A percentile compares a stretch with the other conserved stretches of the same genome.
Conservation (phyloP, 2,888 invertebrate genomes). For the Scaeva pyrastri region DNA sequence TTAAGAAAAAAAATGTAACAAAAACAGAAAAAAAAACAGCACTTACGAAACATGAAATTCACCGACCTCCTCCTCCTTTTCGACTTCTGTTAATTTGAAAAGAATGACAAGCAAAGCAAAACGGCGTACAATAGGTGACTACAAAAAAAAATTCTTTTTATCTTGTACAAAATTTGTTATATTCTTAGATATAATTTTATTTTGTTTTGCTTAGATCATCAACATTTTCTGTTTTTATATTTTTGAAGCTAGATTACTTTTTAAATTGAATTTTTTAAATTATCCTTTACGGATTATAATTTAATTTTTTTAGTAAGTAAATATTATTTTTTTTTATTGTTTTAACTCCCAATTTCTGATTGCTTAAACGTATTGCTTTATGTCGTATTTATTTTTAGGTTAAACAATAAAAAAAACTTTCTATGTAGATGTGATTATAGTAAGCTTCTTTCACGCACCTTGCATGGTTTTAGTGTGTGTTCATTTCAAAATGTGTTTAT, state of each 20-base stretch:
- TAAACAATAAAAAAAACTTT: slow-evolving; percentile 23
- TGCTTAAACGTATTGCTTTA: slow-evolving; percentile 30
- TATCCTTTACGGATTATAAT: slow-evolving; percentile 55
- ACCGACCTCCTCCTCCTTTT: slow-evolving; percentile 58
- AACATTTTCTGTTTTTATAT: slow-evolving; percentile 27
- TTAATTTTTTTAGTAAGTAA: slow-evolving; percentile 15
- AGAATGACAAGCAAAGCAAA: slow-evolving; percentile 73
- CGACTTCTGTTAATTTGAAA: slow-evolving; percentile 52
- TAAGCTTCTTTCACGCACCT: slow-evolving; percentile 36
- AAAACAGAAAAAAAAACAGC: slow-evolving; percentile 47
- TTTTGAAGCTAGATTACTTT: slow-evolving; percentile 44
- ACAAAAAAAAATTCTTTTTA: slow-evolving; percentile 41
- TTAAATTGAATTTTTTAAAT: slow-evolving; percentile 11
- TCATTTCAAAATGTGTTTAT: neutral
- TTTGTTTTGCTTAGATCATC: slow-evolving; percentile 66
- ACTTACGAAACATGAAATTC: slow-evolving; percentile 69
- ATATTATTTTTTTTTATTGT: slow-evolving; percentile 11
- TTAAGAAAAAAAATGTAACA: slow-evolving; percentile 62
- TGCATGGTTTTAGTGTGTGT: slow-evolving; percentile 49
- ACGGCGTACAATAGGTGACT: slow-evolving; percentile 75
- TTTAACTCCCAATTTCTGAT: slow-evolving; percentile 25
- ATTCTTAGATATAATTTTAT: slow-evolving; percentile 53
- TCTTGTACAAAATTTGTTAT: slow-evolving; percentile 51
- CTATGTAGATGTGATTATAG: slow-evolving; percentile 13
- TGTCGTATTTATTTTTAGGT: slow-evolving; percentile 12